Evolutionary conservation across 1,140 invertebrate genomes (phyloP), one percentile per base, ranked within the genome.

Genomic region (Polypedilum pembai): DNA sequence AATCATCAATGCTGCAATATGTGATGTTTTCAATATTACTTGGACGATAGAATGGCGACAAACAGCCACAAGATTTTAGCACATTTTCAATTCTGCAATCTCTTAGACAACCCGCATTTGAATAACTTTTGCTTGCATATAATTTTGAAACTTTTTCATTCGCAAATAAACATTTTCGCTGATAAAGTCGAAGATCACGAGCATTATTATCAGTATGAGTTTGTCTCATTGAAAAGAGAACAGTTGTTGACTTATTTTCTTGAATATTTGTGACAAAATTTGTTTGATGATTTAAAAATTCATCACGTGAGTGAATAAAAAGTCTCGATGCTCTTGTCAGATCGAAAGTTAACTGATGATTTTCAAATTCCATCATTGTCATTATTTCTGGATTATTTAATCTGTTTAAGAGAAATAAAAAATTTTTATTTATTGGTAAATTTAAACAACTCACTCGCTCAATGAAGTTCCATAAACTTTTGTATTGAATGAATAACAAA

Each of bases 151-250:
- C 83, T 17, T 86, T 81, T 81, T 91, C 89, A 76, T 89, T 85
- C 3, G 84, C 81, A 77, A 90, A 91, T 33, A 90, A 84, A 76
- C 89, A 91, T 65, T 88, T 86, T 63, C 90, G 79, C 78, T 91
- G 89, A 8, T 82, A 81, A 15, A 90, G 86, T 1, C 86, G 86
- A 10, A 91, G 80, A 76, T 91, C 89, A 0, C 85, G 83, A 0
- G 88, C 87, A 78, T 90, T 88, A 63, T 87, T 85, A 1, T 89
- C 90, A 0, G 89, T 91, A 77, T 91, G 90, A 1, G 89, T 91
- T 77, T 89, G 86, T 80, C 89, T 90, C 24, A 89, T 86, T 0
- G 87, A 87, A 77, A 91, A 90, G 0, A 85, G 84, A 7, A 90
- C 85, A 56, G 4, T 15, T 12, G 12, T 56, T 8, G 45, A 15